Evolutionary conservation across 1,140 invertebrate species (phyloP), one percentile per base, ranked within the genome.

Genomic region (Idris sp.): DNA sequence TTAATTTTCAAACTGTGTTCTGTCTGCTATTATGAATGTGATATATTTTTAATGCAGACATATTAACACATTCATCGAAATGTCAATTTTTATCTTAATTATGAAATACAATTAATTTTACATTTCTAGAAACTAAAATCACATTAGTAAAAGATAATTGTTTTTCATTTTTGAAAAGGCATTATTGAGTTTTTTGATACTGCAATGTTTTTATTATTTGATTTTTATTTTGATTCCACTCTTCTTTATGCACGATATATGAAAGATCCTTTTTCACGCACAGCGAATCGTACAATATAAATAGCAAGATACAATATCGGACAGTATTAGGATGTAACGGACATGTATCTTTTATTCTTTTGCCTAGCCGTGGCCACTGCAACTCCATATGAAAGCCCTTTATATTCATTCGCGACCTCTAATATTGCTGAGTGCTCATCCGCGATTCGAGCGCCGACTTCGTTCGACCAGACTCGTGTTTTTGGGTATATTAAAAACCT

Each of bases 381-480:
- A 72, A 30, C 61, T 31, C 54, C 44, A 59, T 59, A 64, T 81
- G 69, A 83, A 81, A 79, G 77, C 79, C 51, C 79, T 77, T 79
- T 74, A 69, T 79, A 78, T 81, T 82, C 76, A 71, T 76, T 40
- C 73, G 46, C 77, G 46, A 77, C 71, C 64, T 69, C 79, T 83
- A 83, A 83, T 84, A 84, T 81, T 72, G 67, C 81, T 81, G 81
- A 84, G 81, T 83, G 77, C 74, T 76, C 48, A 73, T 56, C 61
- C 64, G 44, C 69, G 61, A 62, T 53, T 14, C 61, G 19, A 69
- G 43, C 53, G 30, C 25, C 35, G 43, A 44, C 51, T 61, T 40
- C 40, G 62, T 54, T 51, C 49, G 36, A 61, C 74, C 68, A 65
- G 75, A 58, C 71, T 56, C 59, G 41, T 54, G 48, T 77, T 74